Conservation (phyloP, 35 echinoderm and acorn worm species). For the Apostichopus japonicus region DNA sequence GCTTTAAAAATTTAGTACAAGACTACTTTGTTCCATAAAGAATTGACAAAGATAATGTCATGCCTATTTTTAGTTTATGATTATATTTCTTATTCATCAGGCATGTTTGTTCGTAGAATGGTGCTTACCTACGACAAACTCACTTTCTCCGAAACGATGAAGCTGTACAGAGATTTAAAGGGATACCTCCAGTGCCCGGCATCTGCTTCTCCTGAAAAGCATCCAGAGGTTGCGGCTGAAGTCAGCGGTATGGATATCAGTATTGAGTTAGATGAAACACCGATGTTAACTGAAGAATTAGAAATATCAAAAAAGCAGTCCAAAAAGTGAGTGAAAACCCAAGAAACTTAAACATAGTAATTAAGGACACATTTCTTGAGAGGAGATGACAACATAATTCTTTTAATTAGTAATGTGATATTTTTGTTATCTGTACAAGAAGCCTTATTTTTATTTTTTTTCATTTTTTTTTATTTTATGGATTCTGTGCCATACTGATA, state of each 20-base stretch:
- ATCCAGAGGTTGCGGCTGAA: background rate
- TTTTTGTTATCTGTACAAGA: too few species aligned
- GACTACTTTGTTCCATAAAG: too few species aligned
- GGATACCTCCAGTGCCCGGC: conserved; percentile 46
- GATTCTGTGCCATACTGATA: too few species aligned
- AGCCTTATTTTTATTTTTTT: too few species aligned
- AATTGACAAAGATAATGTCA: too few species aligned
- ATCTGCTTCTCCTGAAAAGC: background rate
- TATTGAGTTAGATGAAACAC: conserved; percentile 70
- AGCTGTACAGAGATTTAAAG: conserved; percentile 73
- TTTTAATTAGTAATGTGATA: too few species aligned
- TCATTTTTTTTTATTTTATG: too few species aligned
- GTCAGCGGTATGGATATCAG: conserved; percentile 71
- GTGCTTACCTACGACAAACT: conserved; percentile 92
- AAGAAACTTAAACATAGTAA: too few species aligned
- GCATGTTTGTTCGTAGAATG: conserved; percentile 92
- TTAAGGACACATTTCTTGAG: too few species aligned
- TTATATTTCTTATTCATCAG: conserved; percentile 10
- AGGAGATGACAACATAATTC: too few species aligned
- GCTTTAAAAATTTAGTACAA: background rate
- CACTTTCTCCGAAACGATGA: conserved; percentile 80
- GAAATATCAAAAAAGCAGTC: conserved; percentile 20
- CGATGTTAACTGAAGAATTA: conserved; percentile 73
- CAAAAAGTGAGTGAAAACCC: conserved; percentile 29
- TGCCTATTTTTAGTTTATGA: background rate